Conservation (phyloP, 1,140 invertebrate species). For the Lineus longissimus region DNA sequence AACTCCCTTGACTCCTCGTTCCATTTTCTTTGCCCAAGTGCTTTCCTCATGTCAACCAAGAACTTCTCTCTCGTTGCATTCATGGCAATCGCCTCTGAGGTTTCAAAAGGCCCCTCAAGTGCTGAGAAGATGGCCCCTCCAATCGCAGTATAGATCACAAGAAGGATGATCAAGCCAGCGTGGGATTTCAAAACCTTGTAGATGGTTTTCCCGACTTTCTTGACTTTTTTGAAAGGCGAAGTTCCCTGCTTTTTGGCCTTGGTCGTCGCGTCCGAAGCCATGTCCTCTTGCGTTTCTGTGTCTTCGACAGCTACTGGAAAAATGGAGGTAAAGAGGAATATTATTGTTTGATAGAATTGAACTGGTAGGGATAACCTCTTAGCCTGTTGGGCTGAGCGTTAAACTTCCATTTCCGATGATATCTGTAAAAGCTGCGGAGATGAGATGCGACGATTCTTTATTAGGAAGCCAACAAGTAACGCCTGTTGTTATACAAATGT, state of each 20-base stretch:
- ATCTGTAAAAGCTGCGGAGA: too few relatives aligned
- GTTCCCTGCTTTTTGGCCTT: neutral
- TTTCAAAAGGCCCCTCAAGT: neutral
- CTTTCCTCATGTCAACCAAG: neutral
- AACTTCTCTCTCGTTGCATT: neutral
- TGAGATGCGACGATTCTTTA: too few relatives aligned
- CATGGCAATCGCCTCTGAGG: neutral
- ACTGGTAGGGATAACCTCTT: too few relatives aligned
- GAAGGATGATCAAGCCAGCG: conserved; percentile 4
- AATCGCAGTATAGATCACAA: neutral
- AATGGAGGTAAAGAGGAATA: too few relatives aligned
- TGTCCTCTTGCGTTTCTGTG: too few relatives aligned
- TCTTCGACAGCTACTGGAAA: too few relatives aligned
- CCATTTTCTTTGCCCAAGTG: conserved; percentile 57
- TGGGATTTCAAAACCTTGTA: neutral
- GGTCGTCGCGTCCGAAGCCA: neutral
- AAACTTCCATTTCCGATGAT: too few relatives aligned
- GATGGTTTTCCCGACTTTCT: neutral
- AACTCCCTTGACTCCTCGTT: conserved; percentile 75
- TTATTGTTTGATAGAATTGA: too few relatives aligned
- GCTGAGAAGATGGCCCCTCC: conserved; percentile 2
- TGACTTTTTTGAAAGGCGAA: neutral
- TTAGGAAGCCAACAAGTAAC: too few relatives aligned
- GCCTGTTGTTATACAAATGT: too few relatives aligned
- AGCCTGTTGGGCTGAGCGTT: too few relatives aligned